Evolutionary conservation across 1,140 invertebrate species (phyloP).

Genomic region (Drosophila persimilis): DNA sequence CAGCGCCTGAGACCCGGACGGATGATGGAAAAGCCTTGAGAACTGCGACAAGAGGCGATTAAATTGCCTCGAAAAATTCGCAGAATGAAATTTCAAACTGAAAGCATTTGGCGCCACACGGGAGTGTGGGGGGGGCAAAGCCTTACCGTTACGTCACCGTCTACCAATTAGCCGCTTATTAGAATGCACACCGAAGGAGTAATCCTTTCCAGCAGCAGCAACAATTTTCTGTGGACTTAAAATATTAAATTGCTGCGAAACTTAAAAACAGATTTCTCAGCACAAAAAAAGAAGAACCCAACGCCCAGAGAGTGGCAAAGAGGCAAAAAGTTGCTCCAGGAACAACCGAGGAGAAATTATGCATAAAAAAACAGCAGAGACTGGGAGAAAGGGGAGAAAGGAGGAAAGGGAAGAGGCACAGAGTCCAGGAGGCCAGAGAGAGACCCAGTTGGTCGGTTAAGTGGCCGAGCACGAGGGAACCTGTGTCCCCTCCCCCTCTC

Average conservation of each 20-base stretch:
- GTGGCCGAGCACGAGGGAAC: slow-evolving; percentile 44
- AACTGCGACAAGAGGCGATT: slow-evolving; percentile 45
- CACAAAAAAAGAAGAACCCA: slow-evolving; percentile 13
- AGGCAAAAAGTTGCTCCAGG: slow-evolving; percentile 8
- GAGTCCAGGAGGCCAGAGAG: not conserved
- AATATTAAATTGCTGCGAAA: slow-evolving; percentile 80
- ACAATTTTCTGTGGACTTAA: slow-evolving; percentile 71
- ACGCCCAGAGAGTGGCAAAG: slow-evolving; percentile 1
- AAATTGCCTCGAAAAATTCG: slow-evolving; percentile 67
- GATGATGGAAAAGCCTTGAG: slow-evolving; percentile 42
- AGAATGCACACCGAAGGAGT: slow-evolving; percentile 74
- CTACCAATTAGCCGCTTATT: slow-evolving; percentile 81
- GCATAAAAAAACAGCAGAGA: not conserved
- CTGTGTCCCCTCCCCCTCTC: slow-evolving; percentile 29
- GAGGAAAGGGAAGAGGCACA: not conserved
- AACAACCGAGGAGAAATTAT: slow-evolving; percentile 1
- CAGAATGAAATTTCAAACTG: slow-evolving; percentile 80
- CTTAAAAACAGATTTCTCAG: slow-evolving; percentile 79
- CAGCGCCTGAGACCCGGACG: not conserved
- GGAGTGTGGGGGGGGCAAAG: slow-evolving; percentile 21
- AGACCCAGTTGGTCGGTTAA: slow-evolving; percentile 9
- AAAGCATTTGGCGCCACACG: slow-evolving; percentile 55
- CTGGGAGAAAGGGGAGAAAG: not conserved
- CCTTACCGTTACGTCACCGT: slow-evolving; percentile 53
- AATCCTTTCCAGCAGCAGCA: slow-evolving; percentile 74